Evolutionary conservation across 2,113 vertebrate species (phyloP).

Genomic region (Antennarius striatus): DNA sequence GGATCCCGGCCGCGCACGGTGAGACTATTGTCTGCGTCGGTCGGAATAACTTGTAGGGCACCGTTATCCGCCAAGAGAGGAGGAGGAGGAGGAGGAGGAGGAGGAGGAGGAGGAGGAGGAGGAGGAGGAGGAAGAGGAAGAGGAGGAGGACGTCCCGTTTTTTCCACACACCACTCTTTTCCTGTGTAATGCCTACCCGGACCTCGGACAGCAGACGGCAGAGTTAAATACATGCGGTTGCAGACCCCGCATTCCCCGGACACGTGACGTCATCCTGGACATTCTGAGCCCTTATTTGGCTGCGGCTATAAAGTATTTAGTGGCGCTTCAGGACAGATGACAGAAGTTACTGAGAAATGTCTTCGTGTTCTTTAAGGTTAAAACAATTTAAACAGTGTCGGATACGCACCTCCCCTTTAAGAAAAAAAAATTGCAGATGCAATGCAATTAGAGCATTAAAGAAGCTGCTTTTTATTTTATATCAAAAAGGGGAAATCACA

Average conservation of each 20-base stretch:
- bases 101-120: conserved; percentile 55
- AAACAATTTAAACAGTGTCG: no score
- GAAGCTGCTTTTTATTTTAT: background rate
- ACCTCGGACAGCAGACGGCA: conserved; percentile 67
- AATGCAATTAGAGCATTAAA: background rate
- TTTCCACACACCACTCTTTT: conserved; percentile 58
- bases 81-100: conserved; percentile 37
- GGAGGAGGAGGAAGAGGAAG: conserved; percentile 31
- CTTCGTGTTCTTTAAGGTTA: no score
- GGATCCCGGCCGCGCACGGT: background rate
- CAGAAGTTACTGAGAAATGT: background rate
- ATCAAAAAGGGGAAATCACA: background rate
- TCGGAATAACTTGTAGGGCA: conserved; percentile 66
- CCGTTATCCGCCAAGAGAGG: conserved; percentile 74
- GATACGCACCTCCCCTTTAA: no score
- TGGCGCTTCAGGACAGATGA: background rate
- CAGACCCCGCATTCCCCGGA: conserved; percentile 64
- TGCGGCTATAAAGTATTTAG: conserved; percentile 55
- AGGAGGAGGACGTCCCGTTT: conserved; percentile 68
- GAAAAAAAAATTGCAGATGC: no score
- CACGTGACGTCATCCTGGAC: conserved; percentile 74
- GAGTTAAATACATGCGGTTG: conserved; percentile 64
- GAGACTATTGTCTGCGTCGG: conserved; percentile 60
- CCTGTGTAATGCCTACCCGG: conserved; percentile 66
- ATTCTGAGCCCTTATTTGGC: conserved; percentile 82